Percentiles rank a stretch among this genome's conserved stretches.
Conservation (phyloP, 2,797 vertebrate species). For the Ispidina lecontei region DNA sequence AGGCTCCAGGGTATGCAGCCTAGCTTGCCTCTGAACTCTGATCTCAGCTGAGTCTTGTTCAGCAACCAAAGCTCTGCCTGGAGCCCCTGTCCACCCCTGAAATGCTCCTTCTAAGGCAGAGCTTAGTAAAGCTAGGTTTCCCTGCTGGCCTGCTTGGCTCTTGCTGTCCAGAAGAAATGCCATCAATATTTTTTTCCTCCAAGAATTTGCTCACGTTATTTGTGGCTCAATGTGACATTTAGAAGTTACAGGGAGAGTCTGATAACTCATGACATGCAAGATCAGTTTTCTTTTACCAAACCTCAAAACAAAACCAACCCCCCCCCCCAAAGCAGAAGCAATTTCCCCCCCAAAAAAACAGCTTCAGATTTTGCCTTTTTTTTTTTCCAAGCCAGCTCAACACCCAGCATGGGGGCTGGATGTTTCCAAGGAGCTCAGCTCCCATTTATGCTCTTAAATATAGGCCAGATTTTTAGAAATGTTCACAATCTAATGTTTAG, state of each 20-base stretch:
- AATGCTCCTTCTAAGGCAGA: neutral
- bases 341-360: slow-evolving; percentile 12
- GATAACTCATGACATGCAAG: neutral
- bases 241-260: neutral
- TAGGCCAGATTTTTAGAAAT: slow-evolving; percentile 56
- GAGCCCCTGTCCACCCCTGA: neutral
- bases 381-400: neutral
- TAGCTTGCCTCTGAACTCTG: neutral
- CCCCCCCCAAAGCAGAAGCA: neutral
- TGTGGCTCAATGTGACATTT: neutral
- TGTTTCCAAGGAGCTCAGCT: slow-evolving; percentile 39
- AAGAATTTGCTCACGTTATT: neutral
- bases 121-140: neutral
- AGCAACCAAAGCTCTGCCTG: neutral
- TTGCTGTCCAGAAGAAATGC: neutral
- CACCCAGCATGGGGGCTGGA: neutral
- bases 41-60: neutral
- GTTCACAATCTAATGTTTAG: slow-evolving; percentile 22
- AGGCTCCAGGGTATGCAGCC: neutral
- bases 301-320: neutral
- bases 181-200: neutral
- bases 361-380: neutral
- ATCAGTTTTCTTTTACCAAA: neutral
- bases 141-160: neutral
- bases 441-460: slow-evolving; percentile 36